phyloP scores from a whole-genome alignment of 2,113 vertebrate species.

The Rousettus leschenaultii region DNA sequence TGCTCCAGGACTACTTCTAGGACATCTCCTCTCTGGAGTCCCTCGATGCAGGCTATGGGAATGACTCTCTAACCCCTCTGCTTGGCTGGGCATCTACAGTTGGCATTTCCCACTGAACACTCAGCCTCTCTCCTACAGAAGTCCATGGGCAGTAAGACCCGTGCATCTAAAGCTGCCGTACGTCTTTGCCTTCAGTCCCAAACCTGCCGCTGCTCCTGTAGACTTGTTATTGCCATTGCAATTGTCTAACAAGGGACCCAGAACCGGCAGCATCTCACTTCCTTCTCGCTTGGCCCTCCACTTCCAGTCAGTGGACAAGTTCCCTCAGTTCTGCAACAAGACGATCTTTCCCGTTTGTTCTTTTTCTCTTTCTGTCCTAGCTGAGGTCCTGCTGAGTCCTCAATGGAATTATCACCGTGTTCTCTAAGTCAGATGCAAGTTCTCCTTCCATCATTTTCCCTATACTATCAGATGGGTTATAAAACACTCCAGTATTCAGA shows the following conservation, averaged over 20 bases:
- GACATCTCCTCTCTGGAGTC: neutral
- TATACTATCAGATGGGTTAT: neutral
- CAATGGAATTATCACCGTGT: neutral
- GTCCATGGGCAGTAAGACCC: neutral
- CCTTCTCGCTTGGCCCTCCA: neutral
- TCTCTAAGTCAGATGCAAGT: neutral
- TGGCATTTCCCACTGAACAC: neutral
- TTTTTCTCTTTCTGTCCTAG: neutral
- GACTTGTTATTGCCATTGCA: neutral
- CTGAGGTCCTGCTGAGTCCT: neutral
- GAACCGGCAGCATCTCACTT: neutral
- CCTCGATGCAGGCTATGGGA: neutral
- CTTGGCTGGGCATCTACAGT: neutral
- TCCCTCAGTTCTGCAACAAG: neutral
- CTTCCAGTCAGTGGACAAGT: neutral
- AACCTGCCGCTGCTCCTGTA: neutral
- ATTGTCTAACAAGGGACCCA: neutral
- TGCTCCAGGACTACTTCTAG: neutral
- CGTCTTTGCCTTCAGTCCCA: neutral
- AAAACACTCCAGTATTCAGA: neutral
- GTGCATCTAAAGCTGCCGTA: neutral
- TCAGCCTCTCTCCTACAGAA: neutral
- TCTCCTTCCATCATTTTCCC: neutral
- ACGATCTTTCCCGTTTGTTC: neutral
- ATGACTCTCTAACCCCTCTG: neutral